Evolutionary conservation across 2,113 vertebrate species (phyloP).

Genomic region (Ciconia stormi): DNA sequence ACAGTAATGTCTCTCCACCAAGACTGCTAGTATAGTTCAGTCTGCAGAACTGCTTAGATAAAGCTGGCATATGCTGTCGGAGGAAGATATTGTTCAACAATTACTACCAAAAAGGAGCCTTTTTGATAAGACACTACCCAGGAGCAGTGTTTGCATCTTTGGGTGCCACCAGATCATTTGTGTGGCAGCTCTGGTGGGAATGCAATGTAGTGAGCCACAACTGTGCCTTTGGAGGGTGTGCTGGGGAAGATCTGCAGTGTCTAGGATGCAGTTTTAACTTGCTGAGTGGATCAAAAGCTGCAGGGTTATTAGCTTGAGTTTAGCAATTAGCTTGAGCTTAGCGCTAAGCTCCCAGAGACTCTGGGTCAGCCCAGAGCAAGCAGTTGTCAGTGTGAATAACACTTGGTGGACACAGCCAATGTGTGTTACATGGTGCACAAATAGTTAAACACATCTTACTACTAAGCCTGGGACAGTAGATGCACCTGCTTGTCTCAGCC

Average conservation of each 20-base stretch:
- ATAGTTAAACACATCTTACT: not conserved
- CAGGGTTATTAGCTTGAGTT: not conserved
- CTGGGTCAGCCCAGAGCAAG: not conserved
- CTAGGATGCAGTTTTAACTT: not conserved
- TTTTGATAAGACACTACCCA: not conserved
- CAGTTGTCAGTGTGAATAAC: too few relatives aligned
- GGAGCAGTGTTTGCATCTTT: not conserved
- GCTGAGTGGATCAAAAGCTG: not conserved
- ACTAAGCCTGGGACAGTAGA: not conserved
- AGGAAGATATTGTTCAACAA: not conserved
- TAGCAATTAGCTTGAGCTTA: not conserved
- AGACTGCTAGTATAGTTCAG: not conserved
- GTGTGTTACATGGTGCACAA: accelerated
- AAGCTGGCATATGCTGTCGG: not conserved
- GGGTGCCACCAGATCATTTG: not conserved
- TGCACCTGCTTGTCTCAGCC: not conserved
- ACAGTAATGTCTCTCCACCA: not conserved
- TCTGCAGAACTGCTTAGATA: not conserved
- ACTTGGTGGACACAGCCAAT: not conserved
- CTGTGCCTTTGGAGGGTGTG: not conserved
- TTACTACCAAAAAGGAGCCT: not conserved
- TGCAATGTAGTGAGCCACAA: not conserved
- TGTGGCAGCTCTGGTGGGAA: not conserved
- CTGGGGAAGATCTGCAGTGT: not conserved
- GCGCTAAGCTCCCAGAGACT: not conserved